These are phyloP conservation scores for Xylota sylvarum DNA, from an alignment of 2,888 invertebrate genomes.

Conservation along the genomic window DNA sequence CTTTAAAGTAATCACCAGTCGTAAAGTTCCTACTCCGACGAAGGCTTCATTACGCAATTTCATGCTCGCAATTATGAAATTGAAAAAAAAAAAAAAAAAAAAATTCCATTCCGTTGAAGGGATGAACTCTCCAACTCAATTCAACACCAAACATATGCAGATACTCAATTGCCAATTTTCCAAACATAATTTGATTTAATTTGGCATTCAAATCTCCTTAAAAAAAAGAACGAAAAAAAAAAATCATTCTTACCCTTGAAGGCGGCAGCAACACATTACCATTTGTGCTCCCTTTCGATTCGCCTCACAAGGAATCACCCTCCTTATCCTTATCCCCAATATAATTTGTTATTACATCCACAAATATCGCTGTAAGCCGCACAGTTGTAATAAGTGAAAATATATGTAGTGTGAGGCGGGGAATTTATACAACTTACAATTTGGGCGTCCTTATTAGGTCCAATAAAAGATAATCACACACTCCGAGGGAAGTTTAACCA, in stretches of 20 bases:
- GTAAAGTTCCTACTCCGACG: constrained; percentile 21
- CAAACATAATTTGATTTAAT: constrained; percentile 58
- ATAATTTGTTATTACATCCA: constrained; percentile 47
- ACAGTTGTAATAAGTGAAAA: constrained; percentile 66
- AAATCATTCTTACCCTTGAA: constrained; percentile 14
- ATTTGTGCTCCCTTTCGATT: constrained; percentile 18
- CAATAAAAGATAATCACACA: constrained; percentile 75
- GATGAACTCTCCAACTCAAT: constrained; percentile 6
- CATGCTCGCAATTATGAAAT: constrained; percentile 43
- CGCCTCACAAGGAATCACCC: constrained; percentile 14
- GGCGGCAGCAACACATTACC: constrained; percentile 37
- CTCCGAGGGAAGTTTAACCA: constrained; percentile 48
- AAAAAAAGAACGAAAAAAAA: constrained; percentile 21
- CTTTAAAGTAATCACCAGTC: constrained; percentile 41
- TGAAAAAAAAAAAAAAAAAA: constrained; percentile 6
- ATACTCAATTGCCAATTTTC: constrained; percentile 50
- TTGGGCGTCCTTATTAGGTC: constrained; percentile 64
- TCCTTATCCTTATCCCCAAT: constrained; percentile 33
- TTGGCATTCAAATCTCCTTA: constrained; percentile 34
- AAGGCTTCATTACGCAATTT: constrained; percentile 29
- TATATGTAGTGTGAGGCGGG: constrained; percentile 31
- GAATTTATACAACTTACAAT: constrained; percentile 36
- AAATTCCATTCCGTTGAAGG: background rate
- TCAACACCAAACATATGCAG: constrained; percentile 44
- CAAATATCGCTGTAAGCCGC: constrained; percentile 37